A percentile compares a stretch with the other conserved stretches of the same genome.
Conservation (phyloP, 2,113 vertebrate genomes). For the Pseudois nayaur region DNA sequence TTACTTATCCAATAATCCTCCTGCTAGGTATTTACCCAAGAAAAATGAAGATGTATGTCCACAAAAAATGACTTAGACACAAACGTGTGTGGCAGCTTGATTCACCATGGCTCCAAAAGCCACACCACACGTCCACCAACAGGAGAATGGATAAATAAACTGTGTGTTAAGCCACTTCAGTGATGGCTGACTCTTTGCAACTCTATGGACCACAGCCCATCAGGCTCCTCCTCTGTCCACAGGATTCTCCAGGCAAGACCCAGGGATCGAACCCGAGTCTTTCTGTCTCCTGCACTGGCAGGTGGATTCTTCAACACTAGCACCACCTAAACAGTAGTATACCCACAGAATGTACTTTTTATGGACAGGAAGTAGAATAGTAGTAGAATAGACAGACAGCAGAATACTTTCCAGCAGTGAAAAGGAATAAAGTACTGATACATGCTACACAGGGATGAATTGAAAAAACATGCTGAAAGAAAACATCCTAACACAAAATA, state of each 20-base stretch:
- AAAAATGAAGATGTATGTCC: background rate
- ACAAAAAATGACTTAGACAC: background rate
- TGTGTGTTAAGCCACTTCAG: background rate
- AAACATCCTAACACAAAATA: background rate
- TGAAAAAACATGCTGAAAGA: background rate
- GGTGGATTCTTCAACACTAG: background rate
- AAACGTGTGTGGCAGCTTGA: background rate
- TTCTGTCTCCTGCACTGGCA: background rate
- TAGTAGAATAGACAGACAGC: background rate
- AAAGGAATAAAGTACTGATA: background rate
- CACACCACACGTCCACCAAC: background rate
- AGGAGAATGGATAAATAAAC: background rate
- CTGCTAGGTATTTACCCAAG: background rate
- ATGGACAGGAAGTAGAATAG: background rate
- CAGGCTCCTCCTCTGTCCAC: background rate
- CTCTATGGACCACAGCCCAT: background rate
- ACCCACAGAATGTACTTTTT: background rate
- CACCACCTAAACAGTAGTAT: background rate
- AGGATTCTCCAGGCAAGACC: background rate
- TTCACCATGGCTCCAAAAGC: background rate
- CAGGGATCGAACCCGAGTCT: background rate
- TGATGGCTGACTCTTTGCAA: background rate
- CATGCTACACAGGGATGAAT: background rate
- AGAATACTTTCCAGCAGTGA: background rate
- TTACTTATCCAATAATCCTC: background rate